A percentile compares a stretch with the other conserved stretches of the same genome.
Evolutionary conservation across 2,888 invertebrate genomes (phyloP).

Genomic region (Agriopis marginaria): DNA sequence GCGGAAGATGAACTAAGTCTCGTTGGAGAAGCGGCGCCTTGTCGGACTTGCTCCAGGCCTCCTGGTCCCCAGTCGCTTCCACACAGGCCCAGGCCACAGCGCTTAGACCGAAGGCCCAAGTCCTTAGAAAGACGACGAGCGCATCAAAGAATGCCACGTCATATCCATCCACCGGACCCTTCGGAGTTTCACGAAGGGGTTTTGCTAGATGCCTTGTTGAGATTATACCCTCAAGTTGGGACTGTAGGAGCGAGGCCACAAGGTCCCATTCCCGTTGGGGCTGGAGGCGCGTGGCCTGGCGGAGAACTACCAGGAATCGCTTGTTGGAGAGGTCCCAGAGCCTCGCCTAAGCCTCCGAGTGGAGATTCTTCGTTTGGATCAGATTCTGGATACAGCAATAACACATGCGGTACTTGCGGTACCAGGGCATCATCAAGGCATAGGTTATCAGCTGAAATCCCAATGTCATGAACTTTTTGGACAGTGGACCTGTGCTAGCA

Average conservation of each 20-base stretch:
- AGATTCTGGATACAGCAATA: slow-evolving; percentile 94
- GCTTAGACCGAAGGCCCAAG: slow-evolving; percentile 86
- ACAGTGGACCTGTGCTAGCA: slow-evolving; percentile 61
- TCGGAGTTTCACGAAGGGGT: slow-evolving; percentile 94
- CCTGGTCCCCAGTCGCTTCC: slow-evolving; percentile 82
- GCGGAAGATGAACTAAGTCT: slow-evolving; percentile 92
- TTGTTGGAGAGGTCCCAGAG: slow-evolving; percentile 85
- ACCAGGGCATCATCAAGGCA: slow-evolving; percentile 86
- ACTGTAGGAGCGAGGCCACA: slow-evolving; percentile 87
- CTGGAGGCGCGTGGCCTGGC: slow-evolving; percentile 90
- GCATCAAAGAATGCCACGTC: slow-evolving; percentile 78
- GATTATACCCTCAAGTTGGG: slow-evolving; percentile 90
- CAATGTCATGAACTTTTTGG: slow-evolving; percentile 77
- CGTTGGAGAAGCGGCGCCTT: slow-evolving; percentile 80
- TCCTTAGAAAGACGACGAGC: slow-evolving; percentile 83
- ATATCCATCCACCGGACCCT: slow-evolving; percentile 89
- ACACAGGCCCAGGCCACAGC: slow-evolving; percentile 87
- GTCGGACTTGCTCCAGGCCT: slow-evolving; percentile 82
- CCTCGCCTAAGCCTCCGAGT: slow-evolving; percentile 87
- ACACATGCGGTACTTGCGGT: slow-evolving; percentile 90
- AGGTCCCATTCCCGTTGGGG: slow-evolving; percentile 78
- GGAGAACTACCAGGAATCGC: slow-evolving; percentile 87
- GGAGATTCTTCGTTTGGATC: slow-evolving; percentile 93
- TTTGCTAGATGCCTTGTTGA: slow-evolving; percentile 90
- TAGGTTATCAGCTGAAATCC: slow-evolving; percentile 81